Evolutionary conservation across 2,888 invertebrate genomes (phyloP), one percentile per base, ranked within the genome.

Genomic region (Candidula unifasciata): DNA sequence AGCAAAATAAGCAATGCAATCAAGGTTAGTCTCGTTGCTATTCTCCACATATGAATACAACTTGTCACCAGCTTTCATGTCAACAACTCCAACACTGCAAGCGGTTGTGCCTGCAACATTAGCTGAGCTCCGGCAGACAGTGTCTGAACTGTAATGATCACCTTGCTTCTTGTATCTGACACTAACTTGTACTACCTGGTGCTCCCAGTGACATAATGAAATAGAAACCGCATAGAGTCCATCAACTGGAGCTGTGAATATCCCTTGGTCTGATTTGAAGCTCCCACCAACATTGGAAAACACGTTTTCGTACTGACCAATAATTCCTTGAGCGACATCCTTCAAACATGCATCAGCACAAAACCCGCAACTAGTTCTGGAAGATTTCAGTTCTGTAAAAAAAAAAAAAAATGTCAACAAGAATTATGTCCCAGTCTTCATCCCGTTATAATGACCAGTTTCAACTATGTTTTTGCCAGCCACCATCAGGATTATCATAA

Each of bases 121-220:
- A 18, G n/a, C 60, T n/a, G 21, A n/a, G 3, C 60, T 24, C 24
- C 0, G 21, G 1, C 60, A 60, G 5, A 60, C 60, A 5, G 3
- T 0, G 5, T 0, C 21, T 1, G 18, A 13, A 0, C 0, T 5
- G 5, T 0, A 1, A 18, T 60, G 60, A n/a, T 1, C 2, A 5
- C 10, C 5, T 13, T 2, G 3, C 5, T 0, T 3, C n/a, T 18
- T 18, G 60, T 24, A 1, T 24, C 21, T 3, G 60, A 60, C n/a
- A 60, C 18, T 5, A 60, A 24, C 60, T 18, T 16, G 0, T 5
- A 60, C 0, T 5, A 0, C 5, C 5, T n/a, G 0, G 2, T n/a
- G 10, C 24, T 60, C 60, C 0, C 5, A n/a, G 2, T 18, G 2
- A 0, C 60, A 3, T 60, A 60, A 6, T 1, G 60, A 60, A n/a